Evolutionary conservation across 35 echinoderm and acorn worm species (phyloP).

Genomic region (Ophiothrix spiculata): DNA sequence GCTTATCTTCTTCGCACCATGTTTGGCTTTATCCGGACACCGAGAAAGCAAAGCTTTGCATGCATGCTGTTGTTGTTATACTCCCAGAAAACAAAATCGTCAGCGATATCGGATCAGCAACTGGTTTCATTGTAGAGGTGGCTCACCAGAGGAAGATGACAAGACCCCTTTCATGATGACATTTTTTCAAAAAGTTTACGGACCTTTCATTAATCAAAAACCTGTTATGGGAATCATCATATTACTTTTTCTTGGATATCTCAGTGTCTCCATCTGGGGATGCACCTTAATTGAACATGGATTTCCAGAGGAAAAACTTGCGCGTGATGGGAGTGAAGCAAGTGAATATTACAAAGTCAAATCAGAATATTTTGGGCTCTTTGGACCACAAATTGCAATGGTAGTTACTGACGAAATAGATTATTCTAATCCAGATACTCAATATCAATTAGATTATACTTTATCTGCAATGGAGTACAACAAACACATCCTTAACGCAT

Average conservation of each 20-base stretch:
- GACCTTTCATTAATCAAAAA: slow-evolving; percentile 49
- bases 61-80: slow-evolving; percentile 33
- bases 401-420: slow-evolving; percentile 38
- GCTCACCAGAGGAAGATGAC: slow-evolving; percentile 16
- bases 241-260: slow-evolving; percentile 29
- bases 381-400: slow-evolving; percentile 55
- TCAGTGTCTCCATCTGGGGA: slow-evolving; percentile 47
- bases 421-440: slow-evolving; percentile 53
- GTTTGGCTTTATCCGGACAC: slow-evolving; percentile 58
- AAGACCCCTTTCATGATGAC: slow-evolving; percentile 32
- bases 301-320: slow-evolving; percentile 49
- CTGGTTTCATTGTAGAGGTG: slow-evolving; percentile 64
- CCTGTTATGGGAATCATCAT: slow-evolving; percentile 38
- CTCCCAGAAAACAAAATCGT: slow-evolving; percentile 28
- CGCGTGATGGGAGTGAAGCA: slow-evolving; percentile 41
- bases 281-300: slow-evolving; percentile 49
- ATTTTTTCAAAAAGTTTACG: slow-evolving; percentile 52
- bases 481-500: background rate
- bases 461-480: slow-evolving; percentile 30
- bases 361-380: slow-evolving; percentile 50
- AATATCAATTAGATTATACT: slow-evolving; percentile 29
- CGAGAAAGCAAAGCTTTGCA: slow-evolving; percentile 58
- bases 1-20: slow-evolving; percentile 69
- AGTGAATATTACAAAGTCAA: slow-evolving; percentile 34
- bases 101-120: slow-evolving; percentile 36